Evolutionary conservation across 2,113 vertebrate species (phyloP).

Genomic region (Nycticebus coucang): DNA sequence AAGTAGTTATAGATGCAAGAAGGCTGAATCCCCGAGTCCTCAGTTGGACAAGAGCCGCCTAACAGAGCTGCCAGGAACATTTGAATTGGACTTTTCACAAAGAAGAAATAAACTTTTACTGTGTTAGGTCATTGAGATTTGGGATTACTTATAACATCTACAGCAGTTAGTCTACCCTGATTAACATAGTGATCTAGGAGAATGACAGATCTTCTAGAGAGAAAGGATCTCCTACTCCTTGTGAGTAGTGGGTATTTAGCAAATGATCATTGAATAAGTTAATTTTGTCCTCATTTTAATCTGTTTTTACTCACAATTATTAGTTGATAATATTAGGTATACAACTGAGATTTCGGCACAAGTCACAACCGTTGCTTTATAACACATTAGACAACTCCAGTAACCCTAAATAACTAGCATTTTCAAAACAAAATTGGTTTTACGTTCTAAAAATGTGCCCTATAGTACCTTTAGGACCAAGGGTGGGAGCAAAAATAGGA

Average conservation of each 20-base stretch:
- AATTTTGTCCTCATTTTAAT: conserved; percentile 5
- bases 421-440: conserved; percentile 51
- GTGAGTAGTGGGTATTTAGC: neutral
- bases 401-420: conserved; percentile 6
- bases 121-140: conserved; percentile 9
- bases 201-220: neutral
- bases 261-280: conserved; percentile 18
- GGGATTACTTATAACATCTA: neutral
- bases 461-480: neutral
- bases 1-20: neutral
- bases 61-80: neutral
- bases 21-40: neutral
- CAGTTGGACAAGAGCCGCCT: neutral
- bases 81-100: neutral
- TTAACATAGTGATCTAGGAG: conserved; percentile 21
- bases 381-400: neutral
- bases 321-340: neutral
- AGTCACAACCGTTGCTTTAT: neutral
- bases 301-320: neutral
- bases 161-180: neutral
- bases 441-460: neutral
- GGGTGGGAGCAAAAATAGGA: neutral
- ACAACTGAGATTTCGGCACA: neutral
- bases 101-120: neutral
- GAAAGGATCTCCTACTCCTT: neutral